Evolutionary conservation across 2,797 vertebrate species (phyloP), one percentile per base, ranked within the genome.

Genomic region (Otus scops): DNA sequence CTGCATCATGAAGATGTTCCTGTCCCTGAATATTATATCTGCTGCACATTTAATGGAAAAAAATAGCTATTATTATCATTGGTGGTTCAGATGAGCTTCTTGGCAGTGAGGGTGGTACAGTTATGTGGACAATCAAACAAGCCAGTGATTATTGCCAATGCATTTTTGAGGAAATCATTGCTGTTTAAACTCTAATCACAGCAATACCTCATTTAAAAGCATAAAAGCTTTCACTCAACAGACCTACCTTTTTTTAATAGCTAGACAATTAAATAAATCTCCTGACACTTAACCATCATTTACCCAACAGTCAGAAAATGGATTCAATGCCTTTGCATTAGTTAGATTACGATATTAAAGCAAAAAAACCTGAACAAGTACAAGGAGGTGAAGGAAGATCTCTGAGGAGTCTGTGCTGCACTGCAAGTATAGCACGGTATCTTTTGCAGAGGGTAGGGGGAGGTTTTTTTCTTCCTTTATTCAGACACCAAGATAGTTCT

Each of bases 161-260:
- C 87, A 92, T 88, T 94, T 97, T 92, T 89, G 88, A 96, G 92
- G 96, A 95, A 97, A 96, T 96, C 82, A 81, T 74, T 97, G 95
- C 97, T 97, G 94, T 97, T 97, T 97, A 94, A 95, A 92, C 93
- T 76, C 92, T 76, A 92, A 96, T 97, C 92, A 92, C 85, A 97
- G 71, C 91, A 80, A 86, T 88, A 89, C 68, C 93, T 95, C 96
- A 24, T 95, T 93, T 97, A 96, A 97, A 98, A 98, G 96, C 95
- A 95, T 93, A 96, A 97, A 93, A 96, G 91, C 96, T 97, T 97
- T 96, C 92, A 90, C 93, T 95, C 96, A 84, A 57, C 59, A 68
- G 68, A 71, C 69, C 85, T 96, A 85, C 53, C 83, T 84, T 56
- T 74, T 82, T 93, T 92, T 95, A 95, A 88, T 93, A 88, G 92